phyloP scores from a whole-genome alignment of 2,888 invertebrate genomes.

The Rhagonycha lutea region DNA sequence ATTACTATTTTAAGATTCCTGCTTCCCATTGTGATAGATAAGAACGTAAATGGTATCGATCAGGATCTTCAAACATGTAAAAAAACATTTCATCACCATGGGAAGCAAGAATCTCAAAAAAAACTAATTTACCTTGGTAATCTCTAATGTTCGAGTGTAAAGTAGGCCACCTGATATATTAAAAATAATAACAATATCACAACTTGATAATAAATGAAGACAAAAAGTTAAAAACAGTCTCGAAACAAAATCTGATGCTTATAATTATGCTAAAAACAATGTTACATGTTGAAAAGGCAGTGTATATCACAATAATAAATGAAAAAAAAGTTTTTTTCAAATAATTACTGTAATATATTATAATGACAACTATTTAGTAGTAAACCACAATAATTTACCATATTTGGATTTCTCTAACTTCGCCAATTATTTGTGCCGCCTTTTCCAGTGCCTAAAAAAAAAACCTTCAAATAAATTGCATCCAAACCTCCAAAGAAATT shows the following conservation, averaged over 20 bases:
- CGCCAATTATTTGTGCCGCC: constrained; percentile 96
- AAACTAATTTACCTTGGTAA: too few species aligned
- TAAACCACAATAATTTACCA: constrained; percentile 70
- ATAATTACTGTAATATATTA: background rate
- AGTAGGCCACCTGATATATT: background rate
- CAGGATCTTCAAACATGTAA: too few species aligned
- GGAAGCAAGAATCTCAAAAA: too few species aligned
- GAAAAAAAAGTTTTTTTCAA: background rate
- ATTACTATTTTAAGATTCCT: too few species aligned
- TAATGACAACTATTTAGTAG: background rate
- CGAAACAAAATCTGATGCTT: too few species aligned
- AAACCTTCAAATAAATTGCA: background rate
- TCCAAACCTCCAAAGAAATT: constrained; percentile 22
- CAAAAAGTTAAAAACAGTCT: background rate
- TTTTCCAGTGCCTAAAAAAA: constrained; percentile 87
- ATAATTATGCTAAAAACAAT: background rate
- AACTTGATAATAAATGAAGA: background rate
- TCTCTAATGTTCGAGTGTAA: too few species aligned
- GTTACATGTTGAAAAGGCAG: background rate
- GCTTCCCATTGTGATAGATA: too few species aligned
- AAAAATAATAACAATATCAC: background rate
- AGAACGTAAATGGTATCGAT: too few species aligned
- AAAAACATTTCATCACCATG: too few species aligned
- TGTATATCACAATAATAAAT: background rate
- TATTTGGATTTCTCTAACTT: constrained; percentile 98